Percentiles rank a stretch among this genome's conserved stretches.
These are phyloP conservation scores for Andricus grossulariae DNA, from an alignment of 1,140 invertebrate species.

Conservation along the genomic window DNA sequence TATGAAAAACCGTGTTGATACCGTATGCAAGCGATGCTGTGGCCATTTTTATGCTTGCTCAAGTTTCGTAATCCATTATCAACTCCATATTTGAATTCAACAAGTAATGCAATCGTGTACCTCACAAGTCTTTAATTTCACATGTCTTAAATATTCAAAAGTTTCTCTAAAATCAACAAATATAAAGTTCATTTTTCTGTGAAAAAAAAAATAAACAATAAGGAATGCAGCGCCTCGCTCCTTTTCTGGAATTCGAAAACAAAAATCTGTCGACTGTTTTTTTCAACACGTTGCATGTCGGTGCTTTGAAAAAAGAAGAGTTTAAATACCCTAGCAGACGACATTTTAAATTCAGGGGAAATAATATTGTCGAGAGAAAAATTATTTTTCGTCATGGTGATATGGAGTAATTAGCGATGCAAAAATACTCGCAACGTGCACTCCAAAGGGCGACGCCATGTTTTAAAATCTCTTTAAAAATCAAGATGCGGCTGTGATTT, in stretches of 20 bases:
- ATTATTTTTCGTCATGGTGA: not conserved
- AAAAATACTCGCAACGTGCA: slow-evolving; percentile 16
- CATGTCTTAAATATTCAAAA: not conserved
- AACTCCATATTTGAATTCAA: slow-evolving; percentile 75
- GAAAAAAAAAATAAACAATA: not conserved
- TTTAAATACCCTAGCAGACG: not conserved
- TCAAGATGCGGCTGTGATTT: not conserved
- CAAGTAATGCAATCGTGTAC: slow-evolving; percentile 66
- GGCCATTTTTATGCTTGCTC: slow-evolving; percentile 74
- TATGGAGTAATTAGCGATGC: not conserved
- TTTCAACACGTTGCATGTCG: not conserved
- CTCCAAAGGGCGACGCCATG: slow-evolving; percentile 26
- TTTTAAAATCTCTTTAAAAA: slow-evolving; percentile 14
- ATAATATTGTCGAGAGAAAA: not conserved
- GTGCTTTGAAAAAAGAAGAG: not conserved
- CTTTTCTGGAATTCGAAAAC: not conserved
- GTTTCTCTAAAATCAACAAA: not conserved
- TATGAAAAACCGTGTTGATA: slow-evolving; percentile 58
- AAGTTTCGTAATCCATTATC: slow-evolving; percentile 75
- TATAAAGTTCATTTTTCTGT: not conserved
- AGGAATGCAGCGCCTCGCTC: not conserved
- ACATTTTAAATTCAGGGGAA: not conserved
- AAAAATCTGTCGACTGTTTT: not conserved
- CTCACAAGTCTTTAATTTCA: not conserved
- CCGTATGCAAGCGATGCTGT: slow-evolving; percentile 69